Conservation (phyloP, 37 sponge, comb jelly and placozoan genomes). For the Hexactinellida sp. region DNA sequence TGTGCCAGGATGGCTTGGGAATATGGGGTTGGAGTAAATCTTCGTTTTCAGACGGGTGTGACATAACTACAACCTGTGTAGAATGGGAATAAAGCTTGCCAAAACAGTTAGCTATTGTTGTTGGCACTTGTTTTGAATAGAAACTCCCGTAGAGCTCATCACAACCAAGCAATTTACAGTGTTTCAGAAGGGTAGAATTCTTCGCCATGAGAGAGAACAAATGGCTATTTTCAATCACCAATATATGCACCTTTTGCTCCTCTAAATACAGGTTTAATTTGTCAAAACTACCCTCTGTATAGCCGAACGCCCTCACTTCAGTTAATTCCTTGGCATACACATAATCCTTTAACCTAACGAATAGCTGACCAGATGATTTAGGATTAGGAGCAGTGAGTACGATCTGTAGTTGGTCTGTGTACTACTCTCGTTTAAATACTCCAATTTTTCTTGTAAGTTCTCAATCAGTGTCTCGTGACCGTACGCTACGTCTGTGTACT, state of each 20-base stretch:
- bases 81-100: neutral
- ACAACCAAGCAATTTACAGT: neutral
- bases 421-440: neutral
- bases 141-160: neutral
- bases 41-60: neutral
- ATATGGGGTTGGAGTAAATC: neutral
- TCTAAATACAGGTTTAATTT: neutral
- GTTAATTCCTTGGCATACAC: neutral
- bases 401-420: neutral
- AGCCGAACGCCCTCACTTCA: neutral
- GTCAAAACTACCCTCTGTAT: neutral
- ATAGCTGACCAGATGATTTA: neutral
- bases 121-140: neutral
- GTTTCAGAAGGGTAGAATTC: neutral
- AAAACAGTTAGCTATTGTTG: neutral
- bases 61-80: neutral
- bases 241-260: neutral
- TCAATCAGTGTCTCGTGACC: neutral
- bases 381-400: neutral
- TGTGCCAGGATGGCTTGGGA: neutral
- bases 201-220: neutral
- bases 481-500: neutral
- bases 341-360: neutral
- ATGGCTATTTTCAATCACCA: neutral
- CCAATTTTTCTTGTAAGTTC: neutral